These are phyloP conservation scores for Petrocephalus schoutedeni DNA, from an alignment of 2,797 vertebrate species.

Conservation along the genomic window DNA sequence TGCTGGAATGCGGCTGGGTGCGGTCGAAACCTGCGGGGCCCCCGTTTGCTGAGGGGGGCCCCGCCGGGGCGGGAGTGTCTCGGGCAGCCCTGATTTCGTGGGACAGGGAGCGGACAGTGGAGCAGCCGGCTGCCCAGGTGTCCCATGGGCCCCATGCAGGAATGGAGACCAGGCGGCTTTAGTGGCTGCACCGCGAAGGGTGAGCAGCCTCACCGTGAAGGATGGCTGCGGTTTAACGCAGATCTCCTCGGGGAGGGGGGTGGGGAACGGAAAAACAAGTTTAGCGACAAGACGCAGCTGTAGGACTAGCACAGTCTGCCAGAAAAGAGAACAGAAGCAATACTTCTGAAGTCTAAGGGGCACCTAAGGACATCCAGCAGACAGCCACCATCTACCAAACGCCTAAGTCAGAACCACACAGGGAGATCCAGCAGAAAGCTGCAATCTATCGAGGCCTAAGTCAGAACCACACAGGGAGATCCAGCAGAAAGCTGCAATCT, in stretches of 20 bases:
- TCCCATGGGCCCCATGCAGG: not conserved
- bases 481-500: too few species aligned
- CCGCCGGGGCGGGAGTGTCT: not conserved
- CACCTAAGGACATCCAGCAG: not conserved
- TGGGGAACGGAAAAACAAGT: not conserved
- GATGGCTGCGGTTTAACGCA: not conserved
- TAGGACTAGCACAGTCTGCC: not conserved
- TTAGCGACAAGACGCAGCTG: not conserved
- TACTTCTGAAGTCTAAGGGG: not conserved
- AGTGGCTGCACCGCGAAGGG: too few species aligned
- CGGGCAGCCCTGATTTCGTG: not conserved
- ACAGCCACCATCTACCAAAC: not conserved
- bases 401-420: not conserved
- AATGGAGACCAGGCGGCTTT: not conserved
- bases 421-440: not conserved
- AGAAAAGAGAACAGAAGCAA: not conserved
- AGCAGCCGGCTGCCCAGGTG: not conserved
- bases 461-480: not conserved
- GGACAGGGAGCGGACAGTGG: not conserved
- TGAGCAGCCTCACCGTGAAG: not conserved
- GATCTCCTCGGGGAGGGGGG: not conserved
- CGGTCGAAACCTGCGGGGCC: not conserved
- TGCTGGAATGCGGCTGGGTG: not conserved
- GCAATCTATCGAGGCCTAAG: not conserved
- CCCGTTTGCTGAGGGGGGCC: not conserved